Evolutionary conservation across 2,888 invertebrate species (phyloP).

Genomic region (Lutraria lutraria): DNA sequence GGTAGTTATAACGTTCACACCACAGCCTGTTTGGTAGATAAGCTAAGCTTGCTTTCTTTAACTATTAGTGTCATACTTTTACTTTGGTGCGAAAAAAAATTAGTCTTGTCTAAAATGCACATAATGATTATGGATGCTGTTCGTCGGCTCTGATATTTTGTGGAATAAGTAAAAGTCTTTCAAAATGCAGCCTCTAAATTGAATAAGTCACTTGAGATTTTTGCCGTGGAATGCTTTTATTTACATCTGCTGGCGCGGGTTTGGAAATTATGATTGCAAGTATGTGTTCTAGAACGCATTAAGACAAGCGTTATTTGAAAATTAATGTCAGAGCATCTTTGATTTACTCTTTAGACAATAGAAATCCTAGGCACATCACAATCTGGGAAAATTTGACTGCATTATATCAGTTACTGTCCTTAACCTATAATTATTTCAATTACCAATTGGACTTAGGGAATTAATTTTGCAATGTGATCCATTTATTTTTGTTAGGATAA

Average conservation of each 20-base stretch:
- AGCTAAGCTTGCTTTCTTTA: background rate
- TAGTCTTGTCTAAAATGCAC: background rate
- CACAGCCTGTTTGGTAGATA: background rate
- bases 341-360: constrained; percentile 18
- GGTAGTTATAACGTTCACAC: too few relatives aligned
- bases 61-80: background rate
- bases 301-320: constrained; percentile 12
- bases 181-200: background rate
- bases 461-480: constrained; percentile 56
- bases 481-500: constrained; percentile 47
- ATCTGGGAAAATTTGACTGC: constrained; percentile 5
- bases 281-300: background rate
- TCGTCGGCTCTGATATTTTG: background rate
- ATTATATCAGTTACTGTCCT: constrained; percentile 40
- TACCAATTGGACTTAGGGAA: constrained; percentile 45
- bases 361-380: background rate
- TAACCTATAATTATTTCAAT: constrained; percentile 64
- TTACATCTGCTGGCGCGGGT: constrained; percentile 13
- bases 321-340: background rate
- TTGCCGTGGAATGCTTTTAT: background rate
- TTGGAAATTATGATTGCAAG: constrained; percentile 16
- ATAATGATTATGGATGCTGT: background rate
- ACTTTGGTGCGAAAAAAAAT: background rate
- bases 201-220: constrained; percentile 17
- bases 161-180: constrained; percentile 7